Percentiles rank a stretch among this genome's conserved stretches.
Evolutionary conservation across 2,797 vertebrate genomes (phyloP).

Genomic region (Lacerta agilis): DNA sequence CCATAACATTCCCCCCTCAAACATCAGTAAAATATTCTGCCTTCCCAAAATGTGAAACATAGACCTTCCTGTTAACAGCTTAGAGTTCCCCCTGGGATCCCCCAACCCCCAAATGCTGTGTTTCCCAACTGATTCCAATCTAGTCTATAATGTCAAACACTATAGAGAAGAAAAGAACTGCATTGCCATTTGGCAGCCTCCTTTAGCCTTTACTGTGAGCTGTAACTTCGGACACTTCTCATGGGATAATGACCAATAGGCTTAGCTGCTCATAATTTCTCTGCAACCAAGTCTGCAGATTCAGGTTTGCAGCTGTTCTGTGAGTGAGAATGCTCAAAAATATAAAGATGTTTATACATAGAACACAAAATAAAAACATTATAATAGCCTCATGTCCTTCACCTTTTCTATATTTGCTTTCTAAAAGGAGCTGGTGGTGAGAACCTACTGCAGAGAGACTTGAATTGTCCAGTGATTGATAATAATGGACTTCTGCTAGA

Average conservation of each 20-base stretch:
- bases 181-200: neutral
- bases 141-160: fast-evolving
- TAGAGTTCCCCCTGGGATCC: neutral
- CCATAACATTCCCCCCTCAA: neutral
- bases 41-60: neutral
- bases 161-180: slow-evolving; percentile 8
- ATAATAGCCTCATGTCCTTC: fast-evolving
- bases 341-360: neutral
- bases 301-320: neutral
- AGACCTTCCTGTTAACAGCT: neutral
- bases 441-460: neutral
- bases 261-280: neutral
- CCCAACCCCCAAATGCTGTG: neutral
- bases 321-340: neutral
- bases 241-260: neutral
- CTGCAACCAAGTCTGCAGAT: fast-evolving
- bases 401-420: neutral
- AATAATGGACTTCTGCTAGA: slow-evolving; percentile 29
- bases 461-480: slow-evolving; percentile 33
- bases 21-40: neutral
- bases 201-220: fast-evolving
- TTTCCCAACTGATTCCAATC: slow-evolving; percentile 21
- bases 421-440: neutral
- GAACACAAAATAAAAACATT: neutral
- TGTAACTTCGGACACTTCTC: fast-evolving